Evolutionary conservation across 2,113 vertebrate species (phyloP), one percentile per base, ranked within the genome.

Genomic region (Parotia lawesii): DNA sequence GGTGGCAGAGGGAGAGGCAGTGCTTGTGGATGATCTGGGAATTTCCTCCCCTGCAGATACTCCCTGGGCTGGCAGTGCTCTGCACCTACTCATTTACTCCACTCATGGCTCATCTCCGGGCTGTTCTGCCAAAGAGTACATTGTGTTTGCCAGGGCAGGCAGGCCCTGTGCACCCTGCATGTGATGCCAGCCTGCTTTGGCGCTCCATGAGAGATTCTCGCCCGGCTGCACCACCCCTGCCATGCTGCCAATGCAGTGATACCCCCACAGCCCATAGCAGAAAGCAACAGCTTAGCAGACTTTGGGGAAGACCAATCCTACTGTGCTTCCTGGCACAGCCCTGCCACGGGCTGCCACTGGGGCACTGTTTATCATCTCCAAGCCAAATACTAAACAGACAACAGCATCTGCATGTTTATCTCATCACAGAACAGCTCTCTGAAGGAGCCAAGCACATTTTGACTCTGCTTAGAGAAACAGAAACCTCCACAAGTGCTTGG

Each of bases 391-490:
- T 58, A 78, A 93, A 85, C 85, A 97, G 88, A 89, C 86, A 94
- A 89, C 92, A 95, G 90, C 85, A 89, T 94, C 90, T 93, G 92
- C 86, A 96, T 87, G 86, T 95, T 95, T 96, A 96, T 84, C 81
- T 93, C 90, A 85, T 76, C 31, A 70, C 87, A 74, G 94, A 93
- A 66, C 76, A 86, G 88, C 77, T 69, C 91, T 77, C 40, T 0
- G 64, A 95, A 90, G 18, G 38, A 93, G 93, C 79, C 93, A 95
- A 91, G 88, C 83, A 77, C 91, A 93, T 74, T 95, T 57, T 89
- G 88, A 95, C 86, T 95, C 90, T 54, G 72, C 90, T 89, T 69
- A 45, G 77, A 93, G 85, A 93, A 89, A 96, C 62, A 94, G 67
- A 94, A 93, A 90, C 77, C 90, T 95, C 93, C 65, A 83, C 31